These are phyloP conservation scores for Hydrophis major DNA, from an alignment of 2,797 vertebrate genomes.

Conservation along the genomic window DNA sequence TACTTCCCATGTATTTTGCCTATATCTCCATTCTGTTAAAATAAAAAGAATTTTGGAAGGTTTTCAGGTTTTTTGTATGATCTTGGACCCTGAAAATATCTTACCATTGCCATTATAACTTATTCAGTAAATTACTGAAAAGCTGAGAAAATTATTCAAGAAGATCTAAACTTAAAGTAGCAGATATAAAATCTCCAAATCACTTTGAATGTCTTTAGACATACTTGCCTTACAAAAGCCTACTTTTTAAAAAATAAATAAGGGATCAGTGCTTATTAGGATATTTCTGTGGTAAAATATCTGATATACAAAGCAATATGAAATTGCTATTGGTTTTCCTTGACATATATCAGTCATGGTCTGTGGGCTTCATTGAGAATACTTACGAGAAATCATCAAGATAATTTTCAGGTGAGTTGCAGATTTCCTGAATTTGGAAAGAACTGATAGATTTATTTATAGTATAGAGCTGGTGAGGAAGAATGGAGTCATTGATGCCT, in stretches of 20 bases:
- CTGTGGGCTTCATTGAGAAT: background rate
- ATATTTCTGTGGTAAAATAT: background rate
- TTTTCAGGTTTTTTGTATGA: background rate
- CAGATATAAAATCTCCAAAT: background rate
- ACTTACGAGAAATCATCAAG: background rate
- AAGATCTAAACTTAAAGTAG: background rate
- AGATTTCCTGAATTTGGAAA: background rate
- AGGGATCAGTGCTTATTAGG: background rate
- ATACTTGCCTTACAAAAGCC: background rate
- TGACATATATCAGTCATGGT: background rate
- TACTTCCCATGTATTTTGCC: background rate
- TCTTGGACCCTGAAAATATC: background rate
- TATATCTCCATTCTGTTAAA: background rate
- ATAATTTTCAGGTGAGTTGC: background rate
- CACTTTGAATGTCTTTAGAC: background rate
- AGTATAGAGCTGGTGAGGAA: background rate
- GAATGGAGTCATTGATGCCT: background rate
- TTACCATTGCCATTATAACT: background rate
- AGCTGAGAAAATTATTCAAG: background rate
- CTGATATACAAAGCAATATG: background rate
- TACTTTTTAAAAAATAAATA: background rate
- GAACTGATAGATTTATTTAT: background rate
- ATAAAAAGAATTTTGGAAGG: background rate
- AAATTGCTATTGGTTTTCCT: background rate
- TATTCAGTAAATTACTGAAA: background rate